These are phyloP conservation scores for Drosophila mayaguana DNA, from an alignment of 2,888 invertebrate genomes.

Conservation along the genomic window DNA sequence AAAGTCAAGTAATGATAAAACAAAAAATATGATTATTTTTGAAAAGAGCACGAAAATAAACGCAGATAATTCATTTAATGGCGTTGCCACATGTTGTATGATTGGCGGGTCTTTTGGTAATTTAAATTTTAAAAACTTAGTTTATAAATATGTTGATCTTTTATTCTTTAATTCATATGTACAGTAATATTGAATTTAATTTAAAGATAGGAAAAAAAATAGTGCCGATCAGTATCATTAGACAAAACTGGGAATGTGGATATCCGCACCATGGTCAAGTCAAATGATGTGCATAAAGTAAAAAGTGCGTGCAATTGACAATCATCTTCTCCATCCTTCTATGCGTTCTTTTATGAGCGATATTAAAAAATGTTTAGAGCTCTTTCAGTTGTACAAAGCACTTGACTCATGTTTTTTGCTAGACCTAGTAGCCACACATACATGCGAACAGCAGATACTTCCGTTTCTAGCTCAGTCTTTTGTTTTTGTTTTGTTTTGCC, in stretches of 20 bases:
- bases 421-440: constrained; percentile 26
- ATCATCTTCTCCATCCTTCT: constrained; percentile 9
- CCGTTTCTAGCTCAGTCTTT: constrained; percentile 49
- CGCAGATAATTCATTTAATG: neutral
- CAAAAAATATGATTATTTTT: neutral
- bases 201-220: neutral
- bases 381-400: constrained; percentile 60
- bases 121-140: neutral
- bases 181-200: neutral
- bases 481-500: constrained; percentile 64
- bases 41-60: neutral
- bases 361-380: constrained; percentile 48
- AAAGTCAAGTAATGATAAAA: neutral
- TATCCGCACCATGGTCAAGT: constrained; percentile 32
- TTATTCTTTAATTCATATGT: neutral
- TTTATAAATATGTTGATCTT: neutral
- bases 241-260: constrained; percentile 24
- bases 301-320: constrained; percentile 65
- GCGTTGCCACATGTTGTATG: constrained; percentile 18
- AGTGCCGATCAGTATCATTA: neutral
- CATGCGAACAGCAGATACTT: constrained; percentile 55
- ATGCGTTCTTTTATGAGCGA: constrained; percentile 52
- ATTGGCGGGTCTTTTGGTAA: neutral
- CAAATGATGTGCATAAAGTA: constrained; percentile 35
- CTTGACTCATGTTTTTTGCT: constrained; percentile 69